A percentile compares a stretch with the other conserved stretches of the same genome.
Evolutionary conservation across 2,113 vertebrate genomes (phyloP).

Genomic region (Leptobrachium ailaonicum): DNA sequence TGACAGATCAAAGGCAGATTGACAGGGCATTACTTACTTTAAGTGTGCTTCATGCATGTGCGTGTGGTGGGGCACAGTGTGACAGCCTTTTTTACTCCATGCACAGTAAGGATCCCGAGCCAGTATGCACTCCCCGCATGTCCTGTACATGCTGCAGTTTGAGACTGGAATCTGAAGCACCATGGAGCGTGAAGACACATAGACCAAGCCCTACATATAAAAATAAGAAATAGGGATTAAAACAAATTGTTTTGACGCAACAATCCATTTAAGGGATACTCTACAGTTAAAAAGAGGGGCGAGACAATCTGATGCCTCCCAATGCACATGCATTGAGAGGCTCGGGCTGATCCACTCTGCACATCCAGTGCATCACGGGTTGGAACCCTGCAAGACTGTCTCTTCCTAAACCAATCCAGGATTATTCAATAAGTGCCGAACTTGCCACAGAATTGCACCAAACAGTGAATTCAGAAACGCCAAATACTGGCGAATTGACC

Average conservation of each 20-base stretch:
- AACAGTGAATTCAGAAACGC: too few relatives aligned
- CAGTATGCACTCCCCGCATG: slow-evolving; percentile 90
- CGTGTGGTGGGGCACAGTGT: slow-evolving; percentile 47
- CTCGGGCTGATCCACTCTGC: too few relatives aligned
- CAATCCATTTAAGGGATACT: too few relatives aligned
- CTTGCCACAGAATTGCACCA: too few relatives aligned
- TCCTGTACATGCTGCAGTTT: slow-evolving; percentile 89
- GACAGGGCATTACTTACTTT: slow-evolving; percentile 57
- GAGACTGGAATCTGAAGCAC: slow-evolving; percentile 86
- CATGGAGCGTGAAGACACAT: slow-evolving; percentile 76
- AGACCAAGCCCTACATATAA: slow-evolving; percentile 76
- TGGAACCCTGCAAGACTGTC: too few relatives aligned
- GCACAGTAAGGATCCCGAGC: slow-evolving; percentile 93
- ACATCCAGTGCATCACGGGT: too few relatives aligned
- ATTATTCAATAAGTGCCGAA: too few relatives aligned
- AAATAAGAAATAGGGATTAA: rapidly evolving
- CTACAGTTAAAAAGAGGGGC: too few relatives aligned
- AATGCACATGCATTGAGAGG: too few relatives aligned
- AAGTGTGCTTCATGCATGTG: background rate
- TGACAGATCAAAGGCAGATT: background rate
- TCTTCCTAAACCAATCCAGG: too few relatives aligned
- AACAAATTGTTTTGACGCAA: background rate
- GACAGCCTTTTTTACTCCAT: slow-evolving; percentile 78
- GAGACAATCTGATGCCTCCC: too few relatives aligned
- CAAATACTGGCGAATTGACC: too few relatives aligned